Conservation (phyloP, 1,140 invertebrate genomes). For the Hypothenemus hampei region DNA sequence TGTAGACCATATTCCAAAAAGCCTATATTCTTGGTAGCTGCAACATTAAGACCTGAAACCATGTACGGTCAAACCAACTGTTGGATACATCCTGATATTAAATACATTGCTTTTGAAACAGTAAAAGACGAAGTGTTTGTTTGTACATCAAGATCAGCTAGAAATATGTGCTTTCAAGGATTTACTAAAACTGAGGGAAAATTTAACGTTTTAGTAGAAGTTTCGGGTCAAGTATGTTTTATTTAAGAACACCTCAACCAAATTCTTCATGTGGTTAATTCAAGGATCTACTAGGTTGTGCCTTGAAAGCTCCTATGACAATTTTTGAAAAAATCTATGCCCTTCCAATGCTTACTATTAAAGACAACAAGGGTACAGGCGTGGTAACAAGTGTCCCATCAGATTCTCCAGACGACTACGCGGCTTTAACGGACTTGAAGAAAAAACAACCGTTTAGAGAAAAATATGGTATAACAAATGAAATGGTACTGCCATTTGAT, state of each 20-base stretch:
- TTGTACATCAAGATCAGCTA: slow-evolving; percentile 79
- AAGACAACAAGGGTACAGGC: slow-evolving; percentile 96
- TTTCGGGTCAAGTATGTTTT: slow-evolving; percentile 62
- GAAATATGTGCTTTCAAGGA: slow-evolving; percentile 95
- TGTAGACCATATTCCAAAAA: slow-evolving; percentile 53
- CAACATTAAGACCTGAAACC: slow-evolving; percentile 96
- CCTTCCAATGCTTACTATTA: slow-evolving; percentile 96
- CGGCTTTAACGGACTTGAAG: slow-evolving; percentile 90
- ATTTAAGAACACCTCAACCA: not conserved
- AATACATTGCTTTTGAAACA: slow-evolving; percentile 79
- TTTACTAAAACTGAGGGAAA: slow-evolving; percentile 80
- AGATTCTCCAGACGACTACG: slow-evolving; percentile 98
- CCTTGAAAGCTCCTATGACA: slow-evolving; percentile 80
- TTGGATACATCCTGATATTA: slow-evolving; percentile 94
- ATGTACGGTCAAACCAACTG: slow-evolving; percentile 99
- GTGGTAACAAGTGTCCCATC: slow-evolving; percentile 98
- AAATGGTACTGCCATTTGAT: slow-evolving; percentile 76
- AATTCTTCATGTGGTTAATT: not conserved
- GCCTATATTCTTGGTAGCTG: slow-evolving; percentile 84
- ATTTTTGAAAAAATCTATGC: slow-evolving; percentile 81
- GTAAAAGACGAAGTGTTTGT: slow-evolving; percentile 77
- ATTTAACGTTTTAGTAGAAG: slow-evolving; percentile 62
- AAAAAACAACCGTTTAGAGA: slow-evolving; percentile 87
- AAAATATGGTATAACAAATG: slow-evolving; percentile 88
- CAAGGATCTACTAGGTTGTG: slow-evolving; percentile 71